A percentile compares a stretch with the other conserved stretches of the same genome.
Evolutionary conservation across 2,797 vertebrate species (phyloP).

Genomic region (Parauchenoglanis punctatus): DNA sequence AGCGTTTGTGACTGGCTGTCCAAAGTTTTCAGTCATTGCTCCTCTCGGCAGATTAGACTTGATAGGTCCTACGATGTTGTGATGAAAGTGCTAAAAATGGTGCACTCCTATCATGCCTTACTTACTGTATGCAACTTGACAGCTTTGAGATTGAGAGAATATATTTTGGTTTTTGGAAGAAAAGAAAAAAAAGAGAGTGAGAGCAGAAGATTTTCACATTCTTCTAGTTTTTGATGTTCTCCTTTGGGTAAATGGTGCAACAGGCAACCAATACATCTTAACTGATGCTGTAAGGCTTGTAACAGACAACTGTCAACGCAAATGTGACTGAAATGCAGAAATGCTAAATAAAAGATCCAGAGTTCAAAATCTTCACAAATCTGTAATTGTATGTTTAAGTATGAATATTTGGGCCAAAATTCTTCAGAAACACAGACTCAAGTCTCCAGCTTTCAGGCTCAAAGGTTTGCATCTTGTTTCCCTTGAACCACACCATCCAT

Average conservation of each 20-base stretch:
- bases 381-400: not conserved
- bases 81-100: constrained; percentile 32
- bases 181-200: not conserved
- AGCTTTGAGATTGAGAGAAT: constrained; percentile 9
- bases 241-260: constrained; percentile 29
- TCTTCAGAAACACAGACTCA: not conserved
- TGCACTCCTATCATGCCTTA: constrained; percentile 12
- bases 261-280: constrained; percentile 21
- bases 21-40: constrained; percentile 14
- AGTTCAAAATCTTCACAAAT: not conserved
- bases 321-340: not conserved
- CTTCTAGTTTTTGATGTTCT: not conserved
- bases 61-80: constrained; percentile 6
- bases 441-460: not conserved
- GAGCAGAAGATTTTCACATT: not conserved
- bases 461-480: constrained; percentile 1
- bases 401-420: not conserved
- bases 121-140: constrained; percentile 35
- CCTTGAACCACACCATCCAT: not conserved
- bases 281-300: not conserved
- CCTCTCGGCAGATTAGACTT: constrained; percentile 7
- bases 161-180: not conserved
- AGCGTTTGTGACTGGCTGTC: constrained; percentile 4
- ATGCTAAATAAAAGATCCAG: not conserved
- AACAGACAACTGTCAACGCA: not conserved